Percentiles rank a stretch among this genome's conserved stretches.
phyloP scores from a whole-genome alignment of 2,113 vertebrate species.

The Numida meleagris region DNA sequence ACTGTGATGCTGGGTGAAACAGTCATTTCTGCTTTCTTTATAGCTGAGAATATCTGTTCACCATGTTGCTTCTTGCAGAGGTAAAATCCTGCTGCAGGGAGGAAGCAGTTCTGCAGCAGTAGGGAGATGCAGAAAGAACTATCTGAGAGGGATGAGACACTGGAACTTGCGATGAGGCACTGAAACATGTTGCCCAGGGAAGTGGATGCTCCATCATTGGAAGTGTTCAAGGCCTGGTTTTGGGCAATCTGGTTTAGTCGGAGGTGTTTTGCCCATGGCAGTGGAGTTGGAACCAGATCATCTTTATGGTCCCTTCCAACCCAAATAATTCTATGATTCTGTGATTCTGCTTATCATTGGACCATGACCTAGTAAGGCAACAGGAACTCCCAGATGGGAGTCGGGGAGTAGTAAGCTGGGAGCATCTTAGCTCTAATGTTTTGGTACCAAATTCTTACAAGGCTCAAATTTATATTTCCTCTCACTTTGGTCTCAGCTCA shows the following conservation, averaged over 20 bases:
- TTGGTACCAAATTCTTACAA: not conserved
- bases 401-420: not conserved
- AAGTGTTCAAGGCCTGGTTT: not conserved
- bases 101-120: not conserved
- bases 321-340: not conserved
- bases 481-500: not conserved
- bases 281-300: not conserved
- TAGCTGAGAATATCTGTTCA: not conserved
- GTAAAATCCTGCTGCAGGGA: not conserved
- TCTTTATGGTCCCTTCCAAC: not conserved
- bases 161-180: not conserved
- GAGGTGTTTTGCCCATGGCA: not conserved
- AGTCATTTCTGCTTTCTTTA: not conserved
- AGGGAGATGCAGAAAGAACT: not conserved
- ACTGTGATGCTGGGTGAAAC: not conserved
- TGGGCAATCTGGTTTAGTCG: not conserved
- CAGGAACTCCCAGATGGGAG: not conserved
- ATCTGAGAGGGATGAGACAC: too few species aligned
- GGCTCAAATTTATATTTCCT: not conserved
- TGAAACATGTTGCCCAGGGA: not conserved
- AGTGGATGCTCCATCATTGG: not conserved
- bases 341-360: not conserved
- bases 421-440: not conserved
- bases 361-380: rapidly evolving
- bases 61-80: not conserved